Conservation (phyloP, 2,888 invertebrate species). For the Caenorhabditis imperialis region DNA sequence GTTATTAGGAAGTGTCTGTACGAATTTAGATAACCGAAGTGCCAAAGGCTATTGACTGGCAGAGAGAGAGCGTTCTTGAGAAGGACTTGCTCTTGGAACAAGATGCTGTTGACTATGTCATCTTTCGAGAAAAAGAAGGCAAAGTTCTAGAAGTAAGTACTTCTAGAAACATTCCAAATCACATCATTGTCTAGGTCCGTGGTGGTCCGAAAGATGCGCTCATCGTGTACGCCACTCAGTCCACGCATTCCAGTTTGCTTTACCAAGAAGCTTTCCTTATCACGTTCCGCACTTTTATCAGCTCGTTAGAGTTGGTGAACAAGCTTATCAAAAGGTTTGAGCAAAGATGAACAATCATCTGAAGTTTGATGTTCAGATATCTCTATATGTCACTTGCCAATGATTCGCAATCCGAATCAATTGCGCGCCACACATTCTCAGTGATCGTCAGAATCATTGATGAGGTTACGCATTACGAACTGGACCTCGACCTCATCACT, state of each 20-base stretch:
- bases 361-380: constrained; percentile 62
- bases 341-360: not conserved
- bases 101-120: constrained; percentile 72
- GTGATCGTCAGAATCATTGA: constrained; percentile 93
- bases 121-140: constrained; percentile 66
- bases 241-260: constrained; percentile 82
- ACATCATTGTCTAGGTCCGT: constrained; percentile 83
- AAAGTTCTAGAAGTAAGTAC: constrained; percentile 60
- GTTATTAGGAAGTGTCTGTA: no score
- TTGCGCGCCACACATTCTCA: constrained; percentile 90
- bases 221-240: constrained; percentile 94
- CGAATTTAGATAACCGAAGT: constrained; percentile 27
- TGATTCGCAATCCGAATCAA: constrained; percentile 82
- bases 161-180: no score
- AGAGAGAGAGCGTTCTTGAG: constrained; percentile 30
- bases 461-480: constrained; percentile 83
- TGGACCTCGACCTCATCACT: constrained; percentile 64
- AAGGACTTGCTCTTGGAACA: constrained; percentile 54
- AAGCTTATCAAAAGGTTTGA: constrained; percentile 72
- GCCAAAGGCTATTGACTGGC: constrained; percentile 56
- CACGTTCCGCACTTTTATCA: constrained; percentile 84
- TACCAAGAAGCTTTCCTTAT: constrained; percentile 98
- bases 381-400: constrained; percentile 66
- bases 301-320: constrained; percentile 71
- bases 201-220: constrained; percentile 95